Percentiles rank a stretch among this genome's conserved stretches.
phyloP scores from a whole-genome alignment of 2,113 vertebrate species.

The Gadus chalcogrammus region DNA sequence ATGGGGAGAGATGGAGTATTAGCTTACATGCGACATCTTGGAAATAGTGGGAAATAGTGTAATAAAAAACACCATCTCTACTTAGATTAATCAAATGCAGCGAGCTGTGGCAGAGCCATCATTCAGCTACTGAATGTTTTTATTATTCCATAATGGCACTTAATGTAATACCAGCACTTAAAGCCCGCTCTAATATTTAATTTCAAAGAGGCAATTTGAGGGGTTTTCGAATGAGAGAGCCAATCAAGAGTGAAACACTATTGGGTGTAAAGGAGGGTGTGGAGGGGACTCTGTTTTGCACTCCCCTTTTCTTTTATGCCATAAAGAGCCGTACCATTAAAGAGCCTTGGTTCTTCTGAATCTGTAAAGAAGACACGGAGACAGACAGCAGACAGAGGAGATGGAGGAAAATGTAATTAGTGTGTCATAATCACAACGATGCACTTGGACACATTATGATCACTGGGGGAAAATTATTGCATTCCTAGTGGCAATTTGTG shows the following conservation, averaged over 20 bases:
- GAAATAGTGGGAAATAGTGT: constrained; percentile 93
- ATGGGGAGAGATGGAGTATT: constrained; percentile 75
- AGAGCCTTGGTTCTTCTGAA: constrained; percentile 99
- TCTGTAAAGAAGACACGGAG: constrained; percentile 75
- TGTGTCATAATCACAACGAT: constrained; percentile 99
- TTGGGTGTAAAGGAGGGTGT: constrained; percentile 84
- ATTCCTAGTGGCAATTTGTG: constrained; percentile 99
- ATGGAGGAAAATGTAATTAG: constrained; percentile 98
- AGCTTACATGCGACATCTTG: constrained; percentile 85
- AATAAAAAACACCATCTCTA: constrained; percentile 81
- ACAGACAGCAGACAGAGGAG: constrained; percentile 61
- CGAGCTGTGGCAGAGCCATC: constrained; percentile 86
- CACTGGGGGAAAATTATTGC: constrained; percentile 98
- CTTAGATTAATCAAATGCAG: constrained; percentile 97
- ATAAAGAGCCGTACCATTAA: constrained; percentile 98
- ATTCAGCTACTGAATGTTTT: constrained; percentile 79
- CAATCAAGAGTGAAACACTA: constrained; percentile 86
- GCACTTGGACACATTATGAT: constrained; percentile 99
- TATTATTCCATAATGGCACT: constrained; percentile 95
- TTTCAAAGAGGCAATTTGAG: constrained; percentile 89
- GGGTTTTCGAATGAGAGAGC: constrained; percentile 88
- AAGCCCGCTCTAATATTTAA: constrained; percentile 85
- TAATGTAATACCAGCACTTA: constrained; percentile 96
- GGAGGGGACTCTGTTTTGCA: constrained; percentile 64
- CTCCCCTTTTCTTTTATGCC: constrained; percentile 52